These are phyloP conservation scores for Microcebus murinus DNA, from an alignment of 2,113 vertebrate genomes.

Conservation along the genomic window DNA sequence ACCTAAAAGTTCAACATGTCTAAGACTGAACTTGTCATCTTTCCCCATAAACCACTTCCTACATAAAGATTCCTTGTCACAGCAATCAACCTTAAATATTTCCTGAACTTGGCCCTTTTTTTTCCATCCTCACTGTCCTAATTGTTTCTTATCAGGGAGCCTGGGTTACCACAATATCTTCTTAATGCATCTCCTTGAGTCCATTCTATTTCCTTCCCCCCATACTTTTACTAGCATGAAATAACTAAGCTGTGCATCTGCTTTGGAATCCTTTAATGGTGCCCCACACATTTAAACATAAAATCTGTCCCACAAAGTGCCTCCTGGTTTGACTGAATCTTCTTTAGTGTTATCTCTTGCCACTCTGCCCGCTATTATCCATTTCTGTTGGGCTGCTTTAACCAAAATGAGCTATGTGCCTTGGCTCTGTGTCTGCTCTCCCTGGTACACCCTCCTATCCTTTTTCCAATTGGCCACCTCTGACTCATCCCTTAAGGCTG, in stretches of 20 bases:
- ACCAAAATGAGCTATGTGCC: neutral
- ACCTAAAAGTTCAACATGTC: neutral
- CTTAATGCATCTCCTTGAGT: neutral
- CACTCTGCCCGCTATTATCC: neutral
- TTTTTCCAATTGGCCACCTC: neutral
- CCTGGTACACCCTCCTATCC: accelerated
- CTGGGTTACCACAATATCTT: neutral
- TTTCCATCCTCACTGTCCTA: too few species aligned
- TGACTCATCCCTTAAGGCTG: neutral
- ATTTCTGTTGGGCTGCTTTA: neutral
- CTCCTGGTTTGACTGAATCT: neutral
- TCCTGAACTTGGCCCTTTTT: neutral
- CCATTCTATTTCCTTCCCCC: neutral
- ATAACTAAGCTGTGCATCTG: neutral
- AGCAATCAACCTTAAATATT: neutral
- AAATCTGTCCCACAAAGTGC: neutral
- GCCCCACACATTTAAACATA: neutral
- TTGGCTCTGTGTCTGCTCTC: neutral
- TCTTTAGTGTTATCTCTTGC: neutral
- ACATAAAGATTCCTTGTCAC: neutral
- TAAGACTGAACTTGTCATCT: neutral
- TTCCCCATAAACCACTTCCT: neutral
- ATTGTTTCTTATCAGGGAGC: neutral
- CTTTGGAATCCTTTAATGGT: neutral
- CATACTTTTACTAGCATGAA: neutral